A percentile compares a stretch with the other conserved stretches of the same genome.
These are phyloP conservation scores for Drosophila pruinosa DNA, from an alignment of 1,140 invertebrate species.

Conservation along the genomic window DNA sequence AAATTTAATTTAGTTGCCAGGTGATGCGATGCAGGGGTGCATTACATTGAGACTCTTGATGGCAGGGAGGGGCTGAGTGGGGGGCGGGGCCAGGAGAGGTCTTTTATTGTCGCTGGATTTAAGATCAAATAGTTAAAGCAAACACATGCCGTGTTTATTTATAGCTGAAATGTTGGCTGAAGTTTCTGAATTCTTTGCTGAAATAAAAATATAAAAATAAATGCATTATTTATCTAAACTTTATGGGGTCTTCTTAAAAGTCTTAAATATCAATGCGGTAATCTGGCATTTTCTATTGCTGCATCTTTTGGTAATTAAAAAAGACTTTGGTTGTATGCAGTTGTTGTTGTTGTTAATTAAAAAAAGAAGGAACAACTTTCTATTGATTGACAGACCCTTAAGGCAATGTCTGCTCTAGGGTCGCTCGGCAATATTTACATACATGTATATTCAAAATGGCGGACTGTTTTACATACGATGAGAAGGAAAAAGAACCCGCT, in stretches of 20 bases:
- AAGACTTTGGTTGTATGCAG: neutral
- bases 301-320: neutral
- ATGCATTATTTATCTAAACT: too few species aligned
- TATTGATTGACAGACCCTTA: conserved; percentile 22
- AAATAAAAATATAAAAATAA: too few species aligned
- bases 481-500: neutral
- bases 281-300: too few species aligned
- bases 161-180: too few species aligned
- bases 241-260: too few species aligned
- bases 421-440: neutral
- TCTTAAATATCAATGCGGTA: too few species aligned
- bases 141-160: too few species aligned
- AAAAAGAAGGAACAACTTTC: neutral
- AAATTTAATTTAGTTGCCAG: conserved; percentile 55
- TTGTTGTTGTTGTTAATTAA: conserved; percentile 1
- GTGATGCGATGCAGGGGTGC: conserved; percentile 28
- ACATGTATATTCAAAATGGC: conserved; percentile 15
- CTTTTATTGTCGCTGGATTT: neutral
- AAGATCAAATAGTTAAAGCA: too few species aligned
- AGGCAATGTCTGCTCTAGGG: neutral
- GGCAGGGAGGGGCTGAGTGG: neutral
- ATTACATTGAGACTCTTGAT: neutral
- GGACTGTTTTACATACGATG: conserved; percentile 22
- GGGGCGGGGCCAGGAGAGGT: conserved; percentile 9
- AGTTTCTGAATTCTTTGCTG: too few species aligned